Base-by-base conservation (phyloP, 1,140 invertebrate genomes). In the Druon quercuslanigerum region DNA sequence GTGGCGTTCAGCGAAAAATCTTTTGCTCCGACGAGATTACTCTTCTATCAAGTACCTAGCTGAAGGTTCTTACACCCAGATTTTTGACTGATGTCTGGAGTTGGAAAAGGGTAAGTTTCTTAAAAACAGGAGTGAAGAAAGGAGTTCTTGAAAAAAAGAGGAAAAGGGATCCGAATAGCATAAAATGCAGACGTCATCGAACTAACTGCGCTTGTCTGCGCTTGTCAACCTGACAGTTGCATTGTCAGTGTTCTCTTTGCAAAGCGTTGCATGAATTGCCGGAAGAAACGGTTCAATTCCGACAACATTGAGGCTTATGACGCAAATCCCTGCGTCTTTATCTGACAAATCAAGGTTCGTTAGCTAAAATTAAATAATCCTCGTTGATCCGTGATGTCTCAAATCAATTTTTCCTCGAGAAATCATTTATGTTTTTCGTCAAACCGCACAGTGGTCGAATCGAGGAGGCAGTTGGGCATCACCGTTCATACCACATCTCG, bases 161-260 rank as follows among this genome's bases (percentile, higher is more conserved):
- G 25, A 7, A 9, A 7, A 46, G 40, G 1, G 8, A 5, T 46
- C 9, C 2, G 40, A 46, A 46, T 46, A 25, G 33, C 12, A 33
- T 66, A 33, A 66, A 66, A 40, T 33, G 57, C 57, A 66, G 57
- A 66, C 20, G 25, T 66, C 57, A 66, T 66, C 33, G 57, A 66
- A 66, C 13, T 17, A n/a, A 19, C 17, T 19, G 52, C 6, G n/a
- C 57, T 16, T 33, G 11, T 25, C 56, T 57, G 19, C 56, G 12
- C 57, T 66, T 66, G 57, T 40, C 57, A 66, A 33, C 16, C 20
- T 66, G 57, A 16, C 57, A 66, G 57, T 66, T 66, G 57, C 57
- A 57, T 20, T 11, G 56, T 57, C 56, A 57, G 19, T 33, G 57
- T 25, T 19, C 13, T 40, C 57, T 40, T 25, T 66, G 11, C 3